Base-by-base conservation (phyloP, 2,797 vertebrate species). In the Manis javanica region DNA sequence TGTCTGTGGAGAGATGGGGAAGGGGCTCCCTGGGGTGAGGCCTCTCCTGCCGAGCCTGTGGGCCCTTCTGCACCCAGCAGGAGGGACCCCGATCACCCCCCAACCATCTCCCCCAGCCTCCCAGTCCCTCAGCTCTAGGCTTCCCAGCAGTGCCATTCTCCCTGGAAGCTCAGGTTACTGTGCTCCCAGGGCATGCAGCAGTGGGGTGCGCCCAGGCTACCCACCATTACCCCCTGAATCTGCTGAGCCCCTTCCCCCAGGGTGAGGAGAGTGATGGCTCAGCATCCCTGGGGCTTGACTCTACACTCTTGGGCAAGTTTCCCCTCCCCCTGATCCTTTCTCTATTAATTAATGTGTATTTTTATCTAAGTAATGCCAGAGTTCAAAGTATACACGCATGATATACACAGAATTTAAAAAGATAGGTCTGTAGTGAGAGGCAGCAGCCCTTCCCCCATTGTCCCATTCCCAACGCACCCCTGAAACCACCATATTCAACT, bases 311-410 rank as follows among this genome's bases (percentile, higher is more conserved):
- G 24, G 39, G 68, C n/a, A 2, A 4, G 13, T 10, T 26, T 19
- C 85, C 63, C 82, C 31, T 63, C 71, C 74, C 26, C 55, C 16
- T 66, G 75, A 49, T 29, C 59, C 51, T 79, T 71, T 72, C 61
- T 84, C 87, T 75, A 5, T 37, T 91, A 78, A 94, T 82, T 69
- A 63, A 37, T 12, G 57, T 74, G 53, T 57, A 49, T 89, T 95
- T 96, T 90, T 78, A 78, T 85, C 23, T 23, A 79, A 66, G n/a
- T n/a, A 53, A 64, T 4, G 9, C 24, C 12, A 8, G 24, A 24
- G 74, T 69, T 55, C 15, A 29, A 69, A 77, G 77, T 66, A 16
- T 14, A 31, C 9, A 15, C 66, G 37, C 15, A 24, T 2, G 31
- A 31, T 4, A 31, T 7, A n/a, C 55, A 53, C 64, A 78, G 55